Evolutionary conservation across 1,140 invertebrate species (phyloP).

Genomic region (Neelides sp.): DNA sequence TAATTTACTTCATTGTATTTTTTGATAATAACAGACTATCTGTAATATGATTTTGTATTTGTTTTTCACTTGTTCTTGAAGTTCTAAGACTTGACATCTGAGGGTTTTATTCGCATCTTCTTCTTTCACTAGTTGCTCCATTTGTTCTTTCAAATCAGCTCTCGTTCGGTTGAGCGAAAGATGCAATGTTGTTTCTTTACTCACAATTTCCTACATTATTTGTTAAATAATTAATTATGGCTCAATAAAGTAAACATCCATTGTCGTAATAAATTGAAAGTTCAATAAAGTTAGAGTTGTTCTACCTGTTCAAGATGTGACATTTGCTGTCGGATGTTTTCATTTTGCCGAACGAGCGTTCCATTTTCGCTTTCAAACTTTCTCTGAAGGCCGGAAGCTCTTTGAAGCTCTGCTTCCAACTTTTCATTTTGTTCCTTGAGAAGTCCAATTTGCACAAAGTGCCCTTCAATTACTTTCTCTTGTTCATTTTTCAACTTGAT

Average conservation of each 20-base stretch:
- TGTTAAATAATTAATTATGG: background rate
- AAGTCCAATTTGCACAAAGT: slow-evolving; percentile 7
- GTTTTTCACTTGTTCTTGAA: slow-evolving; percentile 16
- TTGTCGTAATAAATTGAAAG: background rate
- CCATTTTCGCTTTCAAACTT: slow-evolving; percentile 20
- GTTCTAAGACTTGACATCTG: slow-evolving; percentile 14
- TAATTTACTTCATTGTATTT: too few species aligned
- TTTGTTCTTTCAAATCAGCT: slow-evolving; percentile 21
- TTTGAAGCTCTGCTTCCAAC: slow-evolving; percentile 3
- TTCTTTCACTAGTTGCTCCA: slow-evolving; percentile 19
- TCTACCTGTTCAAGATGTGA: slow-evolving; percentile 10
- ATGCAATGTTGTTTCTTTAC: slow-evolving; percentile 14
- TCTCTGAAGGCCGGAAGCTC: background rate
- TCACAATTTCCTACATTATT: slow-evolving; percentile 5
- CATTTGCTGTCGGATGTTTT: slow-evolving; percentile 12
- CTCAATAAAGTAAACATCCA: background rate
- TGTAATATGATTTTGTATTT: background rate
- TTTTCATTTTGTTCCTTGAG: slow-evolving; percentile 15
- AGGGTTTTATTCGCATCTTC: slow-evolving; percentile 21
- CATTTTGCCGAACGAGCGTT: slow-evolving; percentile 14
- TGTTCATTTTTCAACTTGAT: slow-evolving; percentile 16
- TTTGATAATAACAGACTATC: too few species aligned
- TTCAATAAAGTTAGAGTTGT: background rate
- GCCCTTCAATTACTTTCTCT: slow-evolving; percentile 3
- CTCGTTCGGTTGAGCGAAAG: slow-evolving; percentile 14